Evolutionary conservation across 2,888 invertebrate genomes (phyloP).

Genomic region (Muschampia plurimacula): DNA sequence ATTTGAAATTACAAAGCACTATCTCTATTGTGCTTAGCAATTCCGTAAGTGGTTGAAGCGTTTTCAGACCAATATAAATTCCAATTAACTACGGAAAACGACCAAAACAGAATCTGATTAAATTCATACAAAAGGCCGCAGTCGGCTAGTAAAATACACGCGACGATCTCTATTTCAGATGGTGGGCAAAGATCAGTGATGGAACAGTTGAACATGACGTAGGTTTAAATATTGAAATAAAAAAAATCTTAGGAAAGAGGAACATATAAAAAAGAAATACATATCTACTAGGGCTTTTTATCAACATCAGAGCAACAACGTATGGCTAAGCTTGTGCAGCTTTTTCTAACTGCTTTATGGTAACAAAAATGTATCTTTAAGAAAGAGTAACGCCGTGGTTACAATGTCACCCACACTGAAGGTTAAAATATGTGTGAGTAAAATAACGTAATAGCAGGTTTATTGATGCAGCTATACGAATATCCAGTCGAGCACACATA

Average conservation of each 20-base stretch:
- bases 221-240: neutral
- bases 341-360: neutral
- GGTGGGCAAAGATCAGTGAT: constrained; percentile 44
- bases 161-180: constrained; percentile 66
- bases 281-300: too few relatives aligned
- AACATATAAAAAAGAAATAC: too few relatives aligned
- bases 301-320: too few relatives aligned
- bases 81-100: constrained; percentile 69
- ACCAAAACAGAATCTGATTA: constrained; percentile 70
- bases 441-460: too few relatives aligned
- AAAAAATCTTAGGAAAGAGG: too few relatives aligned
- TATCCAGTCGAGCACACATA: too few relatives aligned
- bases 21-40: constrained; percentile 32
- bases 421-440: too few relatives aligned
- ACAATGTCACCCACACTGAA: too few relatives aligned
- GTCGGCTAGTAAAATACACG: constrained; percentile 66
- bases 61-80: constrained; percentile 59
- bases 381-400: too few relatives aligned
- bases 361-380: neutral
- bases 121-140: constrained; percentile 72
- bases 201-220: constrained; percentile 31
- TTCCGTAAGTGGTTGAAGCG: constrained; percentile 33
- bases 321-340: neutral
- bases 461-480: too few relatives aligned
- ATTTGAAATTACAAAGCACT: constrained; percentile 23